phyloP scores from a whole-genome alignment of 2,113 vertebrate species.

The Cariama cristata region DNA sequence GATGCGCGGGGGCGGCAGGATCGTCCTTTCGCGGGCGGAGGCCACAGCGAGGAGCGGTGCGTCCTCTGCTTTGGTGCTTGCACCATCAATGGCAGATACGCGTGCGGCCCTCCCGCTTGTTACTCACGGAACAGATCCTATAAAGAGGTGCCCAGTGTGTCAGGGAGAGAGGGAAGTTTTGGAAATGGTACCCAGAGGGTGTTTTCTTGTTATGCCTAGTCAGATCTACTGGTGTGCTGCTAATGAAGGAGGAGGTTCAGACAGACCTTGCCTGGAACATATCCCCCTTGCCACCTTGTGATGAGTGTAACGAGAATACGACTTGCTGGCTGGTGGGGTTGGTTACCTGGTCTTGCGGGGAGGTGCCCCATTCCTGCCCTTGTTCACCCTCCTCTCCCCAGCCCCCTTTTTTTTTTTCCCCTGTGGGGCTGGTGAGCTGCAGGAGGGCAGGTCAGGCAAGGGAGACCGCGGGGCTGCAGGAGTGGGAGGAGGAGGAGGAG shows the following conservation, averaged over 20 bases:
- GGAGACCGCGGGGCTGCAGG: background rate
- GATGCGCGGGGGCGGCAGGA: accelerated
- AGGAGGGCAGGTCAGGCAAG: background rate
- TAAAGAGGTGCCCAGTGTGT: background rate
- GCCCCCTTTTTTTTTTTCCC: accelerated
- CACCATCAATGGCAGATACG: background rate
- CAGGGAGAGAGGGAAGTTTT: background rate
- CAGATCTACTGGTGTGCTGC: background rate
- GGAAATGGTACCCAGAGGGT: background rate
- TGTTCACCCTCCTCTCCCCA: accelerated
- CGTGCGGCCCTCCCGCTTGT: background rate
- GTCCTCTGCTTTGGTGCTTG: background rate
- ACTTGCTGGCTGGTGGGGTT: background rate
- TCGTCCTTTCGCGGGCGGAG: background rate
- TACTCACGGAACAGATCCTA: background rate
- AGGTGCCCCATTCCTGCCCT: background rate
- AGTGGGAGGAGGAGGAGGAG: background rate
- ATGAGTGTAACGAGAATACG: background rate
- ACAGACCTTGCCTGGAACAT: background rate
- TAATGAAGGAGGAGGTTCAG: background rate
- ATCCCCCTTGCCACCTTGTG: background rate
- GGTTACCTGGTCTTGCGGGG: background rate
- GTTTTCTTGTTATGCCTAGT: background rate
- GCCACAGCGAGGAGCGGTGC: background rate
- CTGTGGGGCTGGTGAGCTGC: background rate